Evolutionary conservation across 2,888 invertebrate species (phyloP), one percentile per base, ranked within the genome.

Genomic region (Nomada flava): DNA sequence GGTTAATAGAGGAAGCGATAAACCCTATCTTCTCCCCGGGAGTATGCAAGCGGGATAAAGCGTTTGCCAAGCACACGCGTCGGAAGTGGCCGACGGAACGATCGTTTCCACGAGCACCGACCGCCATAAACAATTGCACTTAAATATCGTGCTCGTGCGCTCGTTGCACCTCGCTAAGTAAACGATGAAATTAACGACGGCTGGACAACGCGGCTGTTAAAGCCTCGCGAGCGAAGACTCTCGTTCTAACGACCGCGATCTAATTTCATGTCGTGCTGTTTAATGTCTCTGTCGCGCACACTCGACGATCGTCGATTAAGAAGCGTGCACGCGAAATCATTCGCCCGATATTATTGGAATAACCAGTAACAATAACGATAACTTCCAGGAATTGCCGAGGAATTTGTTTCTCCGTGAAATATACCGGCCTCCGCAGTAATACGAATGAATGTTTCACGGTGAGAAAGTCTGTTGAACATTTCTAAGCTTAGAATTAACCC

Each of bases 231-330:
- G 26, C 26, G 44, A 57, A 20, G 29, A 47, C n/a, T 20, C 20
- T 44, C 59, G 11, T 70, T 7, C 57, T 55, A 70, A 77, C 60
- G 29, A 67, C 44, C 47, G 44, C 75, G 47, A 76, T 81, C 76
- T 75, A 82, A 80, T 84, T 87, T 86, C 73, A 88, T 82, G 82
- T 88, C 80, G 78, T 82, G 53, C 82, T 68, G 18, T 65, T 85
- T 67, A 82, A 71, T 52, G 65, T 55, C 59, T 10, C 53, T 18
- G 18, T 3, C 44, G 47, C 23, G 53, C 71, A 59, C 65, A 26
- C 67, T 71, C 26, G 59, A 47, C 50, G 52, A 23, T 44, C n/a
- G 36, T 20, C 23, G 52, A 10, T 47, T 13, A n/a, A 60, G 53
- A 50, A 47, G 62, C 20, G n/a, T 29, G 59, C 11, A 26, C 52